These are phyloP conservation scores for Drosophila ogumai DNA, from an alignment of 1,140 invertebrate species.

Conservation along the genomic window DNA sequence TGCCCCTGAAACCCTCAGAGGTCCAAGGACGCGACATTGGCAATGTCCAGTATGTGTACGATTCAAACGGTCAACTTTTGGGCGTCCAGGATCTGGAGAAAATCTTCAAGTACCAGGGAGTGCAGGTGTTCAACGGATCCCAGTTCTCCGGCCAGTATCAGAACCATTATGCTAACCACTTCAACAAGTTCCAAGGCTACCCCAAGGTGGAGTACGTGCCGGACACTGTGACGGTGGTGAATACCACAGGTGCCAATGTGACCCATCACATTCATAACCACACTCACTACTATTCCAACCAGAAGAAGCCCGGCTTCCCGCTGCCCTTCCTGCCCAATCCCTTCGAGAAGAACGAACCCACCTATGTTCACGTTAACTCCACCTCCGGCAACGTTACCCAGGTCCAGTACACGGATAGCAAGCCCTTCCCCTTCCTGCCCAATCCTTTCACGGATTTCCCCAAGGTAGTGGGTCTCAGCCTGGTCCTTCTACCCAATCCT, in stretches of 20 bases:
- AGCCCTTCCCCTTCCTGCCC: constrained; percentile 53
- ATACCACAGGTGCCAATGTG: constrained; percentile 23
- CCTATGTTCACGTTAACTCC: constrained; percentile 5
- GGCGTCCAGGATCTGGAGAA: constrained; percentile 30
- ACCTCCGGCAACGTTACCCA: constrained; percentile 25
- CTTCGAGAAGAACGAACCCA: constrained; percentile 50
- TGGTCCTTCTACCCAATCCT: constrained; percentile 45
- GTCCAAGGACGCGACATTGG: constrained; percentile 20
- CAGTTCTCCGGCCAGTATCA: background rate
- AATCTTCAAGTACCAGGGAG: constrained; percentile 43
- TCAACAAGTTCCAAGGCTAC: constrained; percentile 21
- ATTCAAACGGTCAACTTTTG: constrained; percentile 4
- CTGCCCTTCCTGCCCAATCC: constrained; percentile 60
- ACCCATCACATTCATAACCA: constrained; percentile 21
- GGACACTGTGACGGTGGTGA: constrained; percentile 5
- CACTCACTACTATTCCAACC: constrained; percentile 20
- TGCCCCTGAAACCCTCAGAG: constrained; percentile 9
- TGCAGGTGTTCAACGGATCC: constrained; percentile 15
- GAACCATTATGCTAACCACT: background rate
- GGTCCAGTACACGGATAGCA: constrained; percentile 16
- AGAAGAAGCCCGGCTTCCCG: constrained; percentile 38
- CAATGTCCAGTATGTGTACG: constrained; percentile 14
- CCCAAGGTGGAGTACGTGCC: constrained; percentile 6
- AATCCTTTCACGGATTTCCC: constrained; percentile 57
- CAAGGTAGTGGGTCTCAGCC: constrained; percentile 45